Base-by-base conservation (phyloP, 2,113 vertebrate genomes). In the Pelodiscus sinensis region DNA sequence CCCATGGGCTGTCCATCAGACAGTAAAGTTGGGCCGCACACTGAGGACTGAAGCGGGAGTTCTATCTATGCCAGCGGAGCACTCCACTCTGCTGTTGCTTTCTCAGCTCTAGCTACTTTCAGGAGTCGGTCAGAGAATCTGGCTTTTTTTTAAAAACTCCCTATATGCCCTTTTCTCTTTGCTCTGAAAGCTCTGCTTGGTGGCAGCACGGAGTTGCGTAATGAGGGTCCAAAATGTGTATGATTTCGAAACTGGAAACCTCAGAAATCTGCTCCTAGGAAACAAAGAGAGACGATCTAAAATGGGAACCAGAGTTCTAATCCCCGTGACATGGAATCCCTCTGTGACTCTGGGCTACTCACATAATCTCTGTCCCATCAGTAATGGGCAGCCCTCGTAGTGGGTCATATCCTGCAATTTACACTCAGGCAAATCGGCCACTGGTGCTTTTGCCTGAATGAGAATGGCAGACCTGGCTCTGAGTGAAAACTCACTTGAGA, bases 341-440 rank as follows among this genome's bases (percentile, higher is more conserved):
- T 87, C 18, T 58, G 65, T 38, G 65, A 19, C n/a, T 78, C 84
- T 27, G 68, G 73, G 31, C 52, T 73, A 52, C 8, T n/a, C 62
- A 44, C 8, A 24, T 16, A n/a, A n/a, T 21, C 22, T 88, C 9
- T 89, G 38, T 58, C 16, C 15, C 38, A 22, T 14, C 21, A 54
- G 9, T 65, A 88, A 57, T 1, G 22, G 90, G 1, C 1, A 86
- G 35, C 12, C 9, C 21, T 78, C 0, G 0, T 2, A 21, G 22
- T 56, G 25, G 8, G 54, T 8, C 3, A 93, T 89, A 94, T 4
- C 25, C 84, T 35, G 52, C 77, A 84, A 75, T 22, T 8, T 15
- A 79, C 22, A 54, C 18, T 77, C 51, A 92, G 75, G 51, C 55
- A 35, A 71, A 35, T 35, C n/a, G 31, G n/a, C 18, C n/a, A 71